Evolutionary conservation across 2,888 invertebrate species (phyloP).

Genomic region (Electrophaes corylata): DNA sequence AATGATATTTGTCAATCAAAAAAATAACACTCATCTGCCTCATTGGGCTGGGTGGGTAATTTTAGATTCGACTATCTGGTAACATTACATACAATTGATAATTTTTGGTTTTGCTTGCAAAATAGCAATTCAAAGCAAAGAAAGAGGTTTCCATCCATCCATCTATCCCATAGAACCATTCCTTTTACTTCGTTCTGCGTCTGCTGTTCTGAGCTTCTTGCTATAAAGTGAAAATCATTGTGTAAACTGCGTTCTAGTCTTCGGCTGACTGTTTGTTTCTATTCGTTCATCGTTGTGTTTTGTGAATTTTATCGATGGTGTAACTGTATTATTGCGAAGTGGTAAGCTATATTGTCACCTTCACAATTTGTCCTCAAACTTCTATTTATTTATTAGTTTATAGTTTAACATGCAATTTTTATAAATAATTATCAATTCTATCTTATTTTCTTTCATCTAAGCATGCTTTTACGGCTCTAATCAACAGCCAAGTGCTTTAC

Average conservation of each 20-base stretch:
- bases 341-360: constrained; percentile 62
- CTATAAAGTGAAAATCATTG: constrained; percentile 37
- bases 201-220: not conserved
- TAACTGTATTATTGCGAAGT: constrained; percentile 49
- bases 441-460: not conserved
- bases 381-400: constrained; percentile 50
- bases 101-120: constrained; percentile 30
- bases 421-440: not conserved
- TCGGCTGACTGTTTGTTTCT: constrained; percentile 22
- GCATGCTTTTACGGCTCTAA: not conserved
- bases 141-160: constrained; percentile 24
- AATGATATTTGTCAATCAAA: no score
- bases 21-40: no score
- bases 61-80: constrained; percentile 6
- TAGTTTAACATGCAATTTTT: not conserved
- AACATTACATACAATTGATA: constrained; percentile 33
- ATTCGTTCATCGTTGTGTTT: constrained; percentile 21
- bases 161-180: no score
- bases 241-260: constrained; percentile 40
- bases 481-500: constrained; percentile 3
- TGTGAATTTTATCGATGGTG: constrained; percentile 49
- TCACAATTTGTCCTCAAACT: constrained; percentile 57
- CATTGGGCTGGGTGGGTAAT: not conserved
- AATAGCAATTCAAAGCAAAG: no score
- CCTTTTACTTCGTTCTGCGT: not conserved